Percentiles rank a stretch among this genome's conserved stretches.
phyloP scores from a whole-genome alignment of 2,888 invertebrate species.

The Stramonita haemastoma region DNA sequence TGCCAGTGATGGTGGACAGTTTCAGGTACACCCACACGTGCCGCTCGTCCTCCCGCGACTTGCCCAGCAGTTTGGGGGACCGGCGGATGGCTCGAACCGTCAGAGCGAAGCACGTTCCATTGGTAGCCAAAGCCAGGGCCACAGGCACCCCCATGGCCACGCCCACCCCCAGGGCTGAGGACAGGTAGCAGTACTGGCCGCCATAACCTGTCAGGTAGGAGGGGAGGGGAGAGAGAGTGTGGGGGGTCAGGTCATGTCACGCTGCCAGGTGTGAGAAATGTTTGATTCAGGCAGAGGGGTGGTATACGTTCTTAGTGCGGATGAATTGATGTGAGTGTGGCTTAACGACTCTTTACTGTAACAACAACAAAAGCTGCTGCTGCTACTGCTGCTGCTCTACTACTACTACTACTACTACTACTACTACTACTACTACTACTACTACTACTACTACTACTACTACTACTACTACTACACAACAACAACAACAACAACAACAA shows the following conservation, averaged over 20 bases:
- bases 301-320: no score
- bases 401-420: neutral
- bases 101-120: constrained; percentile 48
- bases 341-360: neutral
- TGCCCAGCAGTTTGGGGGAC: constrained; percentile 37
- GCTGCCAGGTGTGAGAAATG: no score
- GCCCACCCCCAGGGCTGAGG: constrained; percentile 42
- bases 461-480: no score
- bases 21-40: constrained; percentile 51
- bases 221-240: neutral
- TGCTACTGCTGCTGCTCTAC: neutral
- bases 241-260: no score
- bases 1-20: constrained; percentile 53
- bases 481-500: no score
- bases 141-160: constrained; percentile 48
- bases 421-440: neutral
- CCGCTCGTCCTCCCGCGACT: constrained; percentile 45
- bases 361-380: neutral
- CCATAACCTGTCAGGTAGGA: constrained; percentile 43
- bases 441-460: no score
- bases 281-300: no score
- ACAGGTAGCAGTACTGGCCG: constrained; percentile 47
- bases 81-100: constrained; percentile 47
- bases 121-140: constrained; percentile 43
- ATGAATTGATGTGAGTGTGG: no score